A percentile compares a stretch with the other conserved stretches of the same genome.
These are phyloP conservation scores for Tretioscincus oriximinensis DNA, from an alignment of 2,113 vertebrate genomes.

Conservation along the genomic window DNA sequence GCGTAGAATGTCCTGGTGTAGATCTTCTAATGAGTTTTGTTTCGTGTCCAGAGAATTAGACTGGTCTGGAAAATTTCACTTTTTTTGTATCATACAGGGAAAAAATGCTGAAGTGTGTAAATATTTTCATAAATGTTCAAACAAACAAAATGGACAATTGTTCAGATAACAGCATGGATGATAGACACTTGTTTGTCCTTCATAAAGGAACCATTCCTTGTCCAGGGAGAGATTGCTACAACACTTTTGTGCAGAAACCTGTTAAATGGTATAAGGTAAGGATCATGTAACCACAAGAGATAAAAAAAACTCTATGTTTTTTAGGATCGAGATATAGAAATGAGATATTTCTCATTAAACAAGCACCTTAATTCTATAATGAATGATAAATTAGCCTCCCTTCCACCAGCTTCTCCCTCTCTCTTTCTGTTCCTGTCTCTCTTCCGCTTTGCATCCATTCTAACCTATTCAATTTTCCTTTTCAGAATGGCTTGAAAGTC, in stretches of 20 bases:
- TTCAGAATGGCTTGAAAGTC: constrained; percentile 67
- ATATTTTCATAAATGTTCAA: constrained; percentile 73
- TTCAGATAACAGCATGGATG: constrained; percentile 27
- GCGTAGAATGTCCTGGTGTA: no score
- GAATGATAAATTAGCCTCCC: no score
- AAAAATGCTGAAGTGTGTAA: constrained; percentile 54
- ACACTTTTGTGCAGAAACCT: constrained; percentile 28
- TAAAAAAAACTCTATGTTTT: neutral
- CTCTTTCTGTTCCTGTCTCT: no score
- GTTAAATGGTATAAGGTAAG: constrained; percentile 86
- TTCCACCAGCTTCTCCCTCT: no score
- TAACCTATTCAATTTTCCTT: constrained; percentile 5
- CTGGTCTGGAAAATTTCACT: neutral
- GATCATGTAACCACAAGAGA: neutral
- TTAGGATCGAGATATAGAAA: neutral
- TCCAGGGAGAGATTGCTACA: constrained; percentile 73
- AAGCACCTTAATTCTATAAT: no score
- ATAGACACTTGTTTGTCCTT: constrained; percentile 41
- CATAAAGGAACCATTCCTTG: constrained; percentile 69
- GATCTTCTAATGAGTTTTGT: neutral
- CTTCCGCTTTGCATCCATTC: neutral
- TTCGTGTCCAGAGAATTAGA: neutral
- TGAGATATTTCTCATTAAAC: no score
- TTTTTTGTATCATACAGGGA: constrained; percentile 37
- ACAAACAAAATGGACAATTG: constrained; percentile 62